Evolutionary conservation across 2,797 vertebrate species (phyloP).

Genomic region (Rousettus madagascariensis): DNA sequence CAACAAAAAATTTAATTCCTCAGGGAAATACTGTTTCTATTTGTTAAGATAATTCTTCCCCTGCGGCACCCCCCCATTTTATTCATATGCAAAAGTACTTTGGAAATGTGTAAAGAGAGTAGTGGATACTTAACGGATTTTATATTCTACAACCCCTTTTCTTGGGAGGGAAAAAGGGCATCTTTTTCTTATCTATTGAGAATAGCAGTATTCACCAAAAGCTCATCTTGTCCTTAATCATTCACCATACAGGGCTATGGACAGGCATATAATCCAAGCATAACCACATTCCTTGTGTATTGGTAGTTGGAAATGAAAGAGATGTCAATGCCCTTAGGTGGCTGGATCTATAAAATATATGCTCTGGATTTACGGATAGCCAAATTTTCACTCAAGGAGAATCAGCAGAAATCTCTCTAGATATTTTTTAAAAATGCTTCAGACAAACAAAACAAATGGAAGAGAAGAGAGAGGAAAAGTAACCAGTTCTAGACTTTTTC

Average conservation of each 20-base stretch:
- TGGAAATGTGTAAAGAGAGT: neutral
- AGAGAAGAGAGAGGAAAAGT: neutral
- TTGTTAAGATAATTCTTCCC: neutral
- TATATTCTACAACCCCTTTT: neutral
- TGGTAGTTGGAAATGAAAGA: neutral
- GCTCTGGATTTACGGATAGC: neutral
- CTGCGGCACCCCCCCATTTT: neutral
- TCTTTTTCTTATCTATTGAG: neutral
- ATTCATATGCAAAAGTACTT: neutral
- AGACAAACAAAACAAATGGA: neutral
- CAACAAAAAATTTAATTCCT: neutral
- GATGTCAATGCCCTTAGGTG: neutral
- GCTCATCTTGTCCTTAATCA: neutral
- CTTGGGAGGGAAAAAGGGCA: no score
- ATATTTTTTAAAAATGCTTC: neutral
- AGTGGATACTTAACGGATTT: neutral
- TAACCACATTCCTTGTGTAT: neutral
- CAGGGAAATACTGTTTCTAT: slow-evolving; percentile 44
- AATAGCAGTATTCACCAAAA: neutral
- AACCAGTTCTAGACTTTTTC: slow-evolving; percentile 26
- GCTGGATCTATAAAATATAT: neutral
- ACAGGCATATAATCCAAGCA: neutral
- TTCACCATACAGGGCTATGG: neutral
- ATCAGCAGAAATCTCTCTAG: slow-evolving; percentile 2
- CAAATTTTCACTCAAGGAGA: neutral